A percentile compares a stretch with the other conserved stretches of the same genome.
Conservation (phyloP, 2,888 invertebrate species). For the Silvanus unidentatus region DNA sequence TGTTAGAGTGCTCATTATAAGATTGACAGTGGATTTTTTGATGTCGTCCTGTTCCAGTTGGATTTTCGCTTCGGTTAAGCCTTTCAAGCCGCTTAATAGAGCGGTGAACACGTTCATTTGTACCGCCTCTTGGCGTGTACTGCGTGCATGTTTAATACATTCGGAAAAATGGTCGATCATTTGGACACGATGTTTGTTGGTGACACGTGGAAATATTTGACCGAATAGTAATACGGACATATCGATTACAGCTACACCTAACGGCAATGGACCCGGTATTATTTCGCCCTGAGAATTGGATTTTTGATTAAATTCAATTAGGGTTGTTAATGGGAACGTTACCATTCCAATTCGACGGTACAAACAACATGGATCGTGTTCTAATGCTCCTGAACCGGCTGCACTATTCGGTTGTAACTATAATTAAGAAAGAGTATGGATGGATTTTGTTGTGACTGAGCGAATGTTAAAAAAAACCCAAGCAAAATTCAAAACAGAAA, state of each 20-base stretch:
- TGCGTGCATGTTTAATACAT: slow-evolving; percentile 89
- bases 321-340: too few species aligned
- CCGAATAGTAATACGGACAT: slow-evolving; percentile 90
- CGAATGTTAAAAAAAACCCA: too few species aligned
- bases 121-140: slow-evolving; percentile 86
- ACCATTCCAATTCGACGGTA: slow-evolving; percentile 64
- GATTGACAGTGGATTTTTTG: slow-evolving; percentile 72
- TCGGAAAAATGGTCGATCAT: slow-evolving; percentile 96
- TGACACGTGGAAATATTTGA: slow-evolving; percentile 87
- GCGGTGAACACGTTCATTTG: slow-evolving; percentile 97
- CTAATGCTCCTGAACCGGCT: slow-evolving; percentile 91
- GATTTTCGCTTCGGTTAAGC: slow-evolving; percentile 77
- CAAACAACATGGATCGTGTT: slow-evolving; percentile 92
- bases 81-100: slow-evolving; percentile 80
- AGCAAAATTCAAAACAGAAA: background rate
- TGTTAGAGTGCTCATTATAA: slow-evolving; percentile 73
- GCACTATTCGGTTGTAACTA: slow-evolving; percentile 93
- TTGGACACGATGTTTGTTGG: slow-evolving; percentile 93
- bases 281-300: slow-evolving; percentile 42
- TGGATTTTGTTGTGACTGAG: too few species aligned
- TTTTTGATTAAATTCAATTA: background rate
- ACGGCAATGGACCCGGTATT: slow-evolving; percentile 75
- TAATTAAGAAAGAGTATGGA: slow-evolving; percentile 15
- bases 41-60: slow-evolving; percentile 85
- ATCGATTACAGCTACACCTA: slow-evolving; percentile 95